Percentiles rank a stretch among this genome's conserved stretches.
These are phyloP conservation scores for Halocaridina rubra DNA, from an alignment of 2,888 invertebrate genomes.

Conservation along the genomic window DNA sequence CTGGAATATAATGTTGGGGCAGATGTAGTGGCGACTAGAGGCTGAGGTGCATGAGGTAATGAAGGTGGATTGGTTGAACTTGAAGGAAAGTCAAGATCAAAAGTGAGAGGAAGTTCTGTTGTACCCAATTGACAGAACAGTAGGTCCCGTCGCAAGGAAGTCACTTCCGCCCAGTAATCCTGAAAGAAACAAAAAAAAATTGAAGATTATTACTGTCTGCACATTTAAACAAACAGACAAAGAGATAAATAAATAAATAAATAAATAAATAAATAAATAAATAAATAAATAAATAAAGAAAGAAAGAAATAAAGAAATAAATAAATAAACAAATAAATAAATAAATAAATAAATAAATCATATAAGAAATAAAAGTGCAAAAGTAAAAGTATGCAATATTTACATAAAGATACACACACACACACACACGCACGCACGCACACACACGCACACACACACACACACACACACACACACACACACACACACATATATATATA, in stretches of 20 bases:
- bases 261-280: neutral
- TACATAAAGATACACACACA: too few species aligned
- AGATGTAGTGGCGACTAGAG: neutral
- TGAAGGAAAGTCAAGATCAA: conserved; percentile 4
- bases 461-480: conserved; percentile 14
- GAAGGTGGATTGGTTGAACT: neutral
- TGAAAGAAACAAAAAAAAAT: neutral
- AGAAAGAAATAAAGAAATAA: neutral
- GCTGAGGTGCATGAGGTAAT: conserved; percentile 4
- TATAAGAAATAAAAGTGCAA: neutral
- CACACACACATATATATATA: conserved; percentile 17
- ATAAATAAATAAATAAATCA: neutral
- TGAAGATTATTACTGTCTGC: neutral
- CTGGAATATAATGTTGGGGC: neutral
- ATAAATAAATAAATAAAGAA: neutral
- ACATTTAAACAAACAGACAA: neutral
- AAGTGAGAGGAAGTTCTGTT: conserved; percentile 22
- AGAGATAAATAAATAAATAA: neutral
- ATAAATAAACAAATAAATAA: conserved; percentile 3
- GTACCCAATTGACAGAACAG: conserved; percentile 54
- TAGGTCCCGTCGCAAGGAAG: conserved; percentile 41
- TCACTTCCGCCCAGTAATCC: conserved; percentile 57
- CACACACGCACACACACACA: conserved; percentile 14
- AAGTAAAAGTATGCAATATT: too few species aligned
- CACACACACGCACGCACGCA: too few species aligned